phyloP scores from a whole-genome alignment of 2,113 vertebrate species.

The Lipophrys pholis region DNA sequence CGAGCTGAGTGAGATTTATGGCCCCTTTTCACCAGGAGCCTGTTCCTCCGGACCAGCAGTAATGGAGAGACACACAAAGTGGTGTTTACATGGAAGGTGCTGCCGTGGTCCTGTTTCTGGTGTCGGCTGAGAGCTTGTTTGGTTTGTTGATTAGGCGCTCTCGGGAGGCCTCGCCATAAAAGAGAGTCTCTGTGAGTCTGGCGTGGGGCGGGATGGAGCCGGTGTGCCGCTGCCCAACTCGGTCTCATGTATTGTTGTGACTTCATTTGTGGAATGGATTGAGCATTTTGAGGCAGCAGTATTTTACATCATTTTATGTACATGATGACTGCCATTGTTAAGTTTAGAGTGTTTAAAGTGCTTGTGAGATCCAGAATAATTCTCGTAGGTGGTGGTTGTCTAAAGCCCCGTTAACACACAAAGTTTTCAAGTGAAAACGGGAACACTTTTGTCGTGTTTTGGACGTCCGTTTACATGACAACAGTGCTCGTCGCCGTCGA shows the following conservation, averaged over 20 bases:
- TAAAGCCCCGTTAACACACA: too few relatives aligned
- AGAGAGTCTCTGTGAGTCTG: conserved; percentile 27
- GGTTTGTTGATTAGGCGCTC: conserved; percentile 76
- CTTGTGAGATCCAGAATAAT: too few relatives aligned
- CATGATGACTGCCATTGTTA: too few relatives aligned
- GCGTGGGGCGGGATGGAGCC: conserved; percentile 3
- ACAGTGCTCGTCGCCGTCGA: too few relatives aligned
- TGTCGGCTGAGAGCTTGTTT: conserved; percentile 56
- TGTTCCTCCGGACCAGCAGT: conserved; percentile 37
- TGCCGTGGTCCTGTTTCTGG: conserved; percentile 44
- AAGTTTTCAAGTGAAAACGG: too few relatives aligned
- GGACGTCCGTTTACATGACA: too few relatives aligned
- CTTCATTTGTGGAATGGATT: neutral
- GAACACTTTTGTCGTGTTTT: too few relatives aligned
- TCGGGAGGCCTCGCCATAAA: conserved; percentile 22
- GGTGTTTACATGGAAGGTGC: conserved; percentile 71
- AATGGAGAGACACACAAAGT: conserved; percentile 59
- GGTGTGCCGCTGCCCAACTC: neutral
- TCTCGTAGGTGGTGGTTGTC: too few relatives aligned
- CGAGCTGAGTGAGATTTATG: conserved; percentile 69
- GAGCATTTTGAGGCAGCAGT: too few relatives aligned
- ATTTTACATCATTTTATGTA: too few relatives aligned
- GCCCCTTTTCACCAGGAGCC: conserved; percentile 43
- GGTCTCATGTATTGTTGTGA: neutral
- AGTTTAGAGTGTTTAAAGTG: too few relatives aligned